These are phyloP conservation scores for Papilio glaucus DNA, from an alignment of 1,140 invertebrate genomes.

Conservation along the genomic window DNA sequence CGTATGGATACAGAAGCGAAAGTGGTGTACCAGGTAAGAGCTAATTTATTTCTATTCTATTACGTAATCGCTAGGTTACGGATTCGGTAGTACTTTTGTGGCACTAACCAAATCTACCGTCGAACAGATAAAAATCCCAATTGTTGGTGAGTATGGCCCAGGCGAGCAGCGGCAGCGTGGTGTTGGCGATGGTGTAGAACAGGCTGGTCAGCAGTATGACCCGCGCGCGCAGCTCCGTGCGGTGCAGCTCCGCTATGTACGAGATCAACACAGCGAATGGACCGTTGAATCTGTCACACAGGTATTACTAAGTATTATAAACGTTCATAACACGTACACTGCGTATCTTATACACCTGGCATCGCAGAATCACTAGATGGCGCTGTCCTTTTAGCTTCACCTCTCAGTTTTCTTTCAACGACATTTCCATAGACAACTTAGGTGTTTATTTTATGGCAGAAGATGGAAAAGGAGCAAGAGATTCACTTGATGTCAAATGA, in stretches of 20 bases:
- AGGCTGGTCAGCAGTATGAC: conserved; percentile 86
- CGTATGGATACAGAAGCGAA: too few relatives aligned
- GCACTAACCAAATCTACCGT: conserved; percentile 68
- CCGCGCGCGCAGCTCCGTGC: conserved; percentile 85
- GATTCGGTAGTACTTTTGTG: too few relatives aligned
- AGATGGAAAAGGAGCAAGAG: too few relatives aligned
- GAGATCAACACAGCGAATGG: conserved; percentile 89
- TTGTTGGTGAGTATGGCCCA: conserved; percentile 83
- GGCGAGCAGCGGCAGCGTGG: conserved; percentile 83
- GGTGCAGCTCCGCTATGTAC: conserved; percentile 88
- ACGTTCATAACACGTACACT: too few relatives aligned
- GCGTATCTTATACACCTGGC: too few relatives aligned
- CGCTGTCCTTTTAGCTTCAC: too few relatives aligned
- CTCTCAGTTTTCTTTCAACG: too few relatives aligned
- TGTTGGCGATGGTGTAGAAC: conserved; percentile 85
- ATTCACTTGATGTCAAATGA: too few relatives aligned
- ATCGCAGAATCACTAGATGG: background rate
- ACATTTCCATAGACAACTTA: too few relatives aligned
- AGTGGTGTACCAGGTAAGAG: too few relatives aligned
- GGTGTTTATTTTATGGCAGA: too few relatives aligned
- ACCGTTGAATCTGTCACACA: conserved; percentile 86
- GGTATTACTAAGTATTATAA: background rate
- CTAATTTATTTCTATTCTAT: conserved; percentile 8
- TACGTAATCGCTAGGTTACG: too few relatives aligned
- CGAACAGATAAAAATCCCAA: conserved; percentile 67